Percentiles rank a stretch among this genome's conserved stretches.
phyloP scores from a whole-genome alignment of 2,888 invertebrate species.

The Arge pagana region DNA sequence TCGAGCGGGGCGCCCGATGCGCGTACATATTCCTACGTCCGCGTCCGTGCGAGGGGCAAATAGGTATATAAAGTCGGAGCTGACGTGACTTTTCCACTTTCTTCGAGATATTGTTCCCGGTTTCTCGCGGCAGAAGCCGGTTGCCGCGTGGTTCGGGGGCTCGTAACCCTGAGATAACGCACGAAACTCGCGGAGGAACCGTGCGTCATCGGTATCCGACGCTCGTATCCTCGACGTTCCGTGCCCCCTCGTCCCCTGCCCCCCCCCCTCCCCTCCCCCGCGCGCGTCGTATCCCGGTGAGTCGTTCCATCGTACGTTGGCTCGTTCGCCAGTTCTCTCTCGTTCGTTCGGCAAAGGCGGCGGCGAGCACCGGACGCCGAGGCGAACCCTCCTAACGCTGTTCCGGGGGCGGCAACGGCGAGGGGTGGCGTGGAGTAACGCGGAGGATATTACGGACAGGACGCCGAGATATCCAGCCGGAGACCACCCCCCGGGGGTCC shows the following conservation, averaged over 20 bases:
- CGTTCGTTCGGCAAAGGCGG: conserved; percentile 22
- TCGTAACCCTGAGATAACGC: conserved; percentile 21
- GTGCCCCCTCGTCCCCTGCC: conserved; percentile 15
- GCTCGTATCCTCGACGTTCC: conserved; percentile 25
- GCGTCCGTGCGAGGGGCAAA: conserved; percentile 14
- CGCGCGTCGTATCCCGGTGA: too few relatives aligned
- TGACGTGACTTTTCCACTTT: conserved; percentile 22
- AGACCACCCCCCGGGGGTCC: conserved; percentile 29
- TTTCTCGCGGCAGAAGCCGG: conserved; percentile 17
- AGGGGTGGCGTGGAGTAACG: conserved; percentile 34
- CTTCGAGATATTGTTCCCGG: conserved; percentile 21
- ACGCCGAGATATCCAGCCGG: conserved; percentile 53
- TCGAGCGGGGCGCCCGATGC: background rate
- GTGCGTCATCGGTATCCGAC: conserved; percentile 21
- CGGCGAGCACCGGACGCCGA: conserved; percentile 41
- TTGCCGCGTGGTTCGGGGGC: conserved; percentile 6
- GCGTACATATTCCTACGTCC: background rate
- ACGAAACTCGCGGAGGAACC: conserved; percentile 20
- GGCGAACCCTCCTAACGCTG: conserved; percentile 51
- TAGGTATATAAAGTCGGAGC: conserved; percentile 19
- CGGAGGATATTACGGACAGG: conserved; percentile 55
- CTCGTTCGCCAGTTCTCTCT: too few relatives aligned
- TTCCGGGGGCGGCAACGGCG: conserved; percentile 35
- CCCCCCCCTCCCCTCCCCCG: too few relatives aligned
- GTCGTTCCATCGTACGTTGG: too few relatives aligned